phyloP scores from a whole-genome alignment of 2,113 vertebrate genomes.

The Chrysemys picta region DNA sequence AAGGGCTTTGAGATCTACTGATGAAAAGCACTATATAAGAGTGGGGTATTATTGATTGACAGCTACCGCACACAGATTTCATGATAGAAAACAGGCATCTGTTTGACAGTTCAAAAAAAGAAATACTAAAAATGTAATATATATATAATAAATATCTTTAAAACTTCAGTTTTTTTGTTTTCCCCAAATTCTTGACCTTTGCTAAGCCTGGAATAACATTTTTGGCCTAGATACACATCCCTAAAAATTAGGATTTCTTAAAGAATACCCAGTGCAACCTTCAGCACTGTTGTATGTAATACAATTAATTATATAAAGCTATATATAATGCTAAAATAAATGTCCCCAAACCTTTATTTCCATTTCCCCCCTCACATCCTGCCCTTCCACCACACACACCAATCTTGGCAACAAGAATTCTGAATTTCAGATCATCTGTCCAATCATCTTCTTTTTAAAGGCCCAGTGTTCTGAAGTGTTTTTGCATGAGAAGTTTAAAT shows the following conservation, averaged over 20 bases:
- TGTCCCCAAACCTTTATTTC: accelerated
- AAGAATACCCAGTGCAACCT: not conserved
- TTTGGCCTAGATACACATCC: not conserved
- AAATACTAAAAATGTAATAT: not conserved
- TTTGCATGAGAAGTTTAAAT: not conserved
- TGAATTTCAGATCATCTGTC: not conserved
- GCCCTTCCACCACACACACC: not conserved
- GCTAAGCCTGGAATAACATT: not conserved
- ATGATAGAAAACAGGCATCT: not conserved
- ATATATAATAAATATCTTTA: not conserved
- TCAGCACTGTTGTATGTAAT: not conserved
- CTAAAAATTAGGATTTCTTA: not conserved
- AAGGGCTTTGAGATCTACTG: not conserved
- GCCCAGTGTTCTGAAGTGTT: not conserved
- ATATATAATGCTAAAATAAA: not conserved
- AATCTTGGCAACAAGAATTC: not conserved
- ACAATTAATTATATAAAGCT: not conserved
- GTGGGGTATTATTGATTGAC: not conserved
- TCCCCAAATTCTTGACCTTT: not conserved
- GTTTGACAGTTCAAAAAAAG: not conserved
- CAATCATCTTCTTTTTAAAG: not conserved
- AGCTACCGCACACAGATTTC: not conserved
- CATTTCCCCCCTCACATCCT: accelerated
- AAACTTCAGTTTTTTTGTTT: not conserved
- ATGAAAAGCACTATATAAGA: not conserved